Conservation (phyloP, 2,888 invertebrate genomes). For the Erebia aethiops region DNA sequence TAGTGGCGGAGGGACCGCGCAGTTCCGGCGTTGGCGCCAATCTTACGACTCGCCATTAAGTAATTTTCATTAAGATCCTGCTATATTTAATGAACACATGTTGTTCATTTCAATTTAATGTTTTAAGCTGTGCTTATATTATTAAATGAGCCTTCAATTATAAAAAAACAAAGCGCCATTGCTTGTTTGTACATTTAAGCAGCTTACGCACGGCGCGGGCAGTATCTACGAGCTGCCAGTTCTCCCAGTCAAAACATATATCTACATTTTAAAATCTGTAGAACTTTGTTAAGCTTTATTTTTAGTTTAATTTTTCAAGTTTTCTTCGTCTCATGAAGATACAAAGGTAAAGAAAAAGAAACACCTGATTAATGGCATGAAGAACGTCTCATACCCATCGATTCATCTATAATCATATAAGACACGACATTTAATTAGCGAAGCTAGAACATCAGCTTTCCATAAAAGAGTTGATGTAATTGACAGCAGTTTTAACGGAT, state of each 20-base stretch:
- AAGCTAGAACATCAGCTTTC: constrained; percentile 52
- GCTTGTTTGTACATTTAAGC: neutral
- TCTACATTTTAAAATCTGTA: no score
- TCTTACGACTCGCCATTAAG: constrained; percentile 67
- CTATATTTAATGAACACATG: constrained; percentile 58
- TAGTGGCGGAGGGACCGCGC: constrained; percentile 41
- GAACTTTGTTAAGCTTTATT: no score
- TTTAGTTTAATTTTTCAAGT: neutral
- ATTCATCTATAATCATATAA: constrained; percentile 31
- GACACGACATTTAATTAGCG: constrained; percentile 35
- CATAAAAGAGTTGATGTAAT: constrained; percentile 75
- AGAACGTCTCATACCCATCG: constrained; percentile 5
- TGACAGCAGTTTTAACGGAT: constrained; percentile 76
- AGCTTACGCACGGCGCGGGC: no score
- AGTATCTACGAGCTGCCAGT: no score
- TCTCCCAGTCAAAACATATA: no score
- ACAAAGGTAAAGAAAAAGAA: neutral
- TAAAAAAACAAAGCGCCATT: neutral
- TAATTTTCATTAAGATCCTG: constrained; percentile 70
- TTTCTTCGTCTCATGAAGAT: neutral
- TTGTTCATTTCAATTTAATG: constrained; percentile 33
- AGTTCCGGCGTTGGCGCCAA: constrained; percentile 54
- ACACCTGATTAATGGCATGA: constrained; percentile 3
- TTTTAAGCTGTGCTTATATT: neutral
- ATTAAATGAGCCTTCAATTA: neutral